A percentile compares a stretch with the other conserved stretches of the same genome.
Conservation (phyloP, 2,113 vertebrate genomes). For the Pagrus major region DNA sequence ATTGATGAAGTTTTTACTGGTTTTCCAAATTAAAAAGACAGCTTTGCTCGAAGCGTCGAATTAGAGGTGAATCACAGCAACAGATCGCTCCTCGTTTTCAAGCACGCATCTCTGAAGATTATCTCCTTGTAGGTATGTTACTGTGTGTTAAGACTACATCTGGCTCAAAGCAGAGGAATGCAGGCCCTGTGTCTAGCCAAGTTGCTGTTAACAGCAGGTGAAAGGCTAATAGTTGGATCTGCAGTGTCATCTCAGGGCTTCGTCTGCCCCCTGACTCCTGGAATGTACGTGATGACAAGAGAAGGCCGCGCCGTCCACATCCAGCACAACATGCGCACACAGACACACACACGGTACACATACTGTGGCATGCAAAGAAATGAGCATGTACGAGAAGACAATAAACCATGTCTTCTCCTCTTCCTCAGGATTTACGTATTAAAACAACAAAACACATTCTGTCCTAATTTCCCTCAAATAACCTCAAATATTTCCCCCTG, state of each 20-base stretch:
- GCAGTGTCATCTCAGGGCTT: conserved; percentile 91
- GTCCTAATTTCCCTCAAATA: conserved; percentile 48
- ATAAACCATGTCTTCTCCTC: conserved; percentile 58
- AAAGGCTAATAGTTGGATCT: conserved; percentile 94
- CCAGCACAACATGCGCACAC: conserved; percentile 50
- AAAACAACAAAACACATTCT: conserved; percentile 54
- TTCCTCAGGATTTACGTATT: conserved; percentile 37
- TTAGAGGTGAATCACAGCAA: conserved; percentile 58
- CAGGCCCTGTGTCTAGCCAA: conserved; percentile 88
- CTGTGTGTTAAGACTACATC: conserved; percentile 86
- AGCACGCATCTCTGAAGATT: conserved; percentile 58
- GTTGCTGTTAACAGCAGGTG: conserved; percentile 93
- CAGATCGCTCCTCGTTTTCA: conserved; percentile 53
- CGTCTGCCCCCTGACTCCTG: conserved; percentile 90
- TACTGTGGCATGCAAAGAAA: conserved; percentile 47
- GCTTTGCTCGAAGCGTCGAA: conserved; percentile 35
- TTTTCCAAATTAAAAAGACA: conserved; percentile 76
- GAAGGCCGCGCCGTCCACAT: conserved; percentile 67
- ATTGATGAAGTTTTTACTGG: conserved; percentile 73
- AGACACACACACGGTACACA: conserved; percentile 17
- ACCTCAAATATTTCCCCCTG: conserved; percentile 58
- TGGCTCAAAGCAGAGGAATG: conserved; percentile 88
- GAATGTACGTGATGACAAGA: conserved; percentile 98
- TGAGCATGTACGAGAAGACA: conserved; percentile 55
- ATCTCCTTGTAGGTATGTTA: conserved; percentile 74